Evolutionary conservation across 2,113 vertebrate species (phyloP).

Genomic region (Pan paniscus): DNA sequence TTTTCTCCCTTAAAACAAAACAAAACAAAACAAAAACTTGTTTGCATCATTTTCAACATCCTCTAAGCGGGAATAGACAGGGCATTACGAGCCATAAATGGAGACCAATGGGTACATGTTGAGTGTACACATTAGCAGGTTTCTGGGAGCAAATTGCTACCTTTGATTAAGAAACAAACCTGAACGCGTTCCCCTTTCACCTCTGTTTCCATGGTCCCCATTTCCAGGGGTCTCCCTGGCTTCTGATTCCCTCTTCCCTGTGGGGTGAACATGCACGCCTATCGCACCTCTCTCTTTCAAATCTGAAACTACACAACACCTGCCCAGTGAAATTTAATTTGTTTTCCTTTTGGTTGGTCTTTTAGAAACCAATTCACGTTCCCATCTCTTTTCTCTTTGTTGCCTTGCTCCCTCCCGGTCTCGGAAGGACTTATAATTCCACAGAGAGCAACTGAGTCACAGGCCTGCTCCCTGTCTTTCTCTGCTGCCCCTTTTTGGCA

Average conservation of each 20-base stretch:
- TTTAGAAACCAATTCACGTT: not conserved
- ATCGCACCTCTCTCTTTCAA: not conserved
- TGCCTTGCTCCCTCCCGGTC: fast-evolving
- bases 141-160: not conserved
- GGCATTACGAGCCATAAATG: not conserved
- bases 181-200: fast-evolving
- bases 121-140: not conserved
- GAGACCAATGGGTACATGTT: fast-evolving
- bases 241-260: not conserved
- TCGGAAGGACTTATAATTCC: not conserved
- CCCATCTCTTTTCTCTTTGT: fast-evolving
- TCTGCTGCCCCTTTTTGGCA: fast-evolving
- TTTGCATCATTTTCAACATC: not conserved
- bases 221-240: fast-evolving
- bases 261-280: fast-evolving
- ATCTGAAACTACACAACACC: not conserved
- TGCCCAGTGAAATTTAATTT: not conserved
- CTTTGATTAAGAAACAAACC: not conserved
- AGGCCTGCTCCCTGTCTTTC: too few species aligned
- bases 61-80: not conserved
- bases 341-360: not conserved
- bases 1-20: not conserved
- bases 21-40: not conserved
- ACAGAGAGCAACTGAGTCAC: fast-evolving
- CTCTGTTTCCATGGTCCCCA: fast-evolving